Percentiles rank a stretch among this genome's conserved stretches.
These are phyloP conservation scores for Plusia festucae DNA, from an alignment of 2,888 invertebrate species.

Conservation along the genomic window DNA sequence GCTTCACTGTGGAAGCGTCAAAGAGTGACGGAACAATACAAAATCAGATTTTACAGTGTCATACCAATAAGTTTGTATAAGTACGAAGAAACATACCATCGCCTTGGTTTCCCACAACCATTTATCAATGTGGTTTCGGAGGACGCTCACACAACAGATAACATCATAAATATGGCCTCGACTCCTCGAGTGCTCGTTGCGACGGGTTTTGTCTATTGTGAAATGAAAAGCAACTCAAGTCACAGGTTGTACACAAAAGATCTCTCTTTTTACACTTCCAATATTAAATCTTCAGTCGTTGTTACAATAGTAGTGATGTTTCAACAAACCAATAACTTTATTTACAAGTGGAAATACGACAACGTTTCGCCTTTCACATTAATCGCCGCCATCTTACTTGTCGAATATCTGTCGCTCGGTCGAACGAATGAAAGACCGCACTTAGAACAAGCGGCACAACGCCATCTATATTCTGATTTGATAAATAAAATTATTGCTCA, in stretches of 20 bases:
- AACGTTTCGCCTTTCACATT: slow-evolving; percentile 91
- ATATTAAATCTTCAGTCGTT: slow-evolving; percentile 65
- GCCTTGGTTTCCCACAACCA: slow-evolving; percentile 80
- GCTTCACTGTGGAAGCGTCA: slow-evolving; percentile 85
- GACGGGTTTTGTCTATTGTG: slow-evolving; percentile 89
- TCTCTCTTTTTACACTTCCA: slow-evolving; percentile 78
- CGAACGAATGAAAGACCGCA: slow-evolving; percentile 87
- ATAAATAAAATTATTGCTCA: slow-evolving; percentile 5
- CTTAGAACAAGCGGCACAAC: slow-evolving; percentile 86
- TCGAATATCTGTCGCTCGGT: slow-evolving; percentile 81
- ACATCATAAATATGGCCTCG: slow-evolving; percentile 92
- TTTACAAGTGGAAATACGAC: slow-evolving; percentile 87
- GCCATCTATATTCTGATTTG: slow-evolving; percentile 86
- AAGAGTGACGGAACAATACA: slow-evolving; percentile 78
- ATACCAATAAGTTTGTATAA: slow-evolving; percentile 56
- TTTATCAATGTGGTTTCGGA: slow-evolving; percentile 85
- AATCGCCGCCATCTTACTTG: slow-evolving; percentile 91
- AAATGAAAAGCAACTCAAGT: slow-evolving; percentile 81
- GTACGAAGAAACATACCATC: slow-evolving; percentile 82
- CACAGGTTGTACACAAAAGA: slow-evolving; percentile 70
- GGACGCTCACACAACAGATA: slow-evolving; percentile 89
- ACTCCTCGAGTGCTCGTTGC: slow-evolving; percentile 86
- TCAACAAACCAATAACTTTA: slow-evolving; percentile 81
- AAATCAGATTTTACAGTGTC: slow-evolving; percentile 64
- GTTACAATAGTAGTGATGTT: slow-evolving; percentile 69